Evolutionary conservation across 1,140 invertebrate species (phyloP).

Genomic region (Pseudomyrmex dendroicus): DNA sequence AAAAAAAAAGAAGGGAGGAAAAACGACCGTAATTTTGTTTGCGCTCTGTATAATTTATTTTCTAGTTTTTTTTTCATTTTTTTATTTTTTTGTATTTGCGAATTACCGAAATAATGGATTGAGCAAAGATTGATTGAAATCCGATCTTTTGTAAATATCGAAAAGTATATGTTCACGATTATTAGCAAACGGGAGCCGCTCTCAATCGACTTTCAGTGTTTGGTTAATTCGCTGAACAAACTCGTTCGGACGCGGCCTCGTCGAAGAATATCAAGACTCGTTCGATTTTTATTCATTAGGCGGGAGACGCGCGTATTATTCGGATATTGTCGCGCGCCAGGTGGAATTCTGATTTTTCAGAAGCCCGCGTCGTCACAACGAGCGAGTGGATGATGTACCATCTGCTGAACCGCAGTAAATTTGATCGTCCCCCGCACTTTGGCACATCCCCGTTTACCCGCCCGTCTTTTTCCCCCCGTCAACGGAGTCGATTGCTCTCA

Average conservation of each 20-base stretch:
- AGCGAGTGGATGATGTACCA: too few relatives aligned
- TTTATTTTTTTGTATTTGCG: constrained; percentile 40
- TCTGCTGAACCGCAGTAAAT: too few relatives aligned
- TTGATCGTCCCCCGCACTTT: background rate
- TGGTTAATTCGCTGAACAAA: background rate
- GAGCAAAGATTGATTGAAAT: background rate
- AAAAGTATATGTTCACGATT: background rate
- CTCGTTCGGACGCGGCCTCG: constrained; percentile 27
- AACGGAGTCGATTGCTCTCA: constrained; percentile 44
- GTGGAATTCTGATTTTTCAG: constrained; percentile 53
- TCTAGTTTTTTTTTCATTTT: constrained; percentile 28
- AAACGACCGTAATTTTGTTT: too few relatives aligned
- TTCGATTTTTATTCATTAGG: constrained; percentile 36
- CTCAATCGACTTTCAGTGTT: constrained; percentile 1
- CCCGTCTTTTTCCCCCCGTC: too few relatives aligned
- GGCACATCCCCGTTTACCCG: too few relatives aligned
- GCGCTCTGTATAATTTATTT: constrained; percentile 20
- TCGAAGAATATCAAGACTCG: constrained; percentile 29
- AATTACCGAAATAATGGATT: background rate
- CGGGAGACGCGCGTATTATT: background rate
- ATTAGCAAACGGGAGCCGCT: background rate
- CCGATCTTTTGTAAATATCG: background rate
- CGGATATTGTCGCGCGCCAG: background rate
- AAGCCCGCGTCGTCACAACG: constrained; percentile 22
- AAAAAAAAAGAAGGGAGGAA: too few relatives aligned